Evolutionary conservation across 2,888 invertebrate genomes (phyloP), one percentile per base, ranked within the genome.

Genomic region (Dinocampus coccinellae): DNA sequence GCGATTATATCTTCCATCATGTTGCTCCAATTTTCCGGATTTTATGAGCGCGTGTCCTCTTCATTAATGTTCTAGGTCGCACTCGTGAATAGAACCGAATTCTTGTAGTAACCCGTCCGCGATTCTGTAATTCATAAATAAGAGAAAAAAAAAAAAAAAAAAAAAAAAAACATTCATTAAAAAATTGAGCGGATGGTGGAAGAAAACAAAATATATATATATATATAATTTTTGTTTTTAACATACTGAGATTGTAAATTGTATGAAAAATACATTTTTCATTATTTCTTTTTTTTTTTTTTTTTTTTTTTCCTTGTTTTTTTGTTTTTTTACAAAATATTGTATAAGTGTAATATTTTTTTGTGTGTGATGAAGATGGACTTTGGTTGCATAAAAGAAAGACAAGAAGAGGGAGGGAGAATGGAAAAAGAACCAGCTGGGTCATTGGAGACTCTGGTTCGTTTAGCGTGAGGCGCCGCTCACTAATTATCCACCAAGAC

Each of bases 51-150:
- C 75, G 78, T 77, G 70, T 84, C 84, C 42, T 82, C 82, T 71
- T 76, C 10, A 11, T 42, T 78, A 77, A 76, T 82, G 78, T 83
- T 84, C 85, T 91, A 91, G 88, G 95, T 95, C 85, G 95, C 95
- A 87, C 95, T 95, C 82, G 95, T 95, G 88, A 95, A 96, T 77
- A 96, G 90, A 79, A 96, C 95, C 39, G 96, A 95, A 89, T 95
- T 96, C 89, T 96, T 96, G 90, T 95, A 96, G 89, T 96, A 96
- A 81, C 92, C 92, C 77, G 89, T 86, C 78, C 89, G 87, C 62
- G 88, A 88, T 76, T 89, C 89, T 89, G 89, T 36, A 88, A 88
- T 83, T 86, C 70, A 81, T 73, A n/a, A n/a, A n/a, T n/a, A n/a
- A n/a, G n/a, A n/a, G n/a, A 69, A 47, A 66, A 24, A 24, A 62